Evolutionary conservation across 2,113 vertebrate species (phyloP), one percentile per base, ranked within the genome.

Genomic region (Atrichornis clamosus): DNA sequence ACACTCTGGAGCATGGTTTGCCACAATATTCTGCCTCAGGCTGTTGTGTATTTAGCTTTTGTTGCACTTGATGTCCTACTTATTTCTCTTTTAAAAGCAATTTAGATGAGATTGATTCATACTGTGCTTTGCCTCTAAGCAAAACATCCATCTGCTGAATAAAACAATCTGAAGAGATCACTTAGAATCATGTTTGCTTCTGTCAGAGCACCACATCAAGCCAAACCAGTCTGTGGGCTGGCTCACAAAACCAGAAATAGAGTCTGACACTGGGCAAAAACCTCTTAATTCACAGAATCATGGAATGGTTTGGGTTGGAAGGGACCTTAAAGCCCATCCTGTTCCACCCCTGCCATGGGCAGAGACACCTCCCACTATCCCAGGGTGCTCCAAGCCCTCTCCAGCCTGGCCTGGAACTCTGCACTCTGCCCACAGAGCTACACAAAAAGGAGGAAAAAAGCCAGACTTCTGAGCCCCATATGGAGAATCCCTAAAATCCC

Each of bases 51-150:
- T 41, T 50, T 64, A 46, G 64, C 70, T 91, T 44, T 88, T 74
- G 73, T 68, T 46, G 60, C 65, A 74, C 56, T 50, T 13, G 9
- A n/a, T 88, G 47, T 92, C 32, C 42, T 39, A 8, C 5, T 47
- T 72, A 26, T 21, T 72, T 75, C 50, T 91, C 72, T 63, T 87
- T 76, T 55, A 28, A 89, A 87, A 88, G 56, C 23, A 33, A 65
- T 89, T 86, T 87, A 50, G 56, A 44, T 33, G 7, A 50, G 59
- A 67, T 49, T 39, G 52, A n/a, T 56, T 70, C 91, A 73, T 52
- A 49, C 82, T 82, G 64, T 78, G 87, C 95, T 97, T 96, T 94
- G 90, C 53, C 60, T 89, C 82, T 89, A 74, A 92, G 87, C 33
- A 78, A 93, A 92, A 80, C 17, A 52, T 64, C 3, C 4, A 15